These are phyloP conservation scores for Drosophila pectinifera DNA, from an alignment of 1,140 invertebrate species.

Conservation along the genomic window DNA sequence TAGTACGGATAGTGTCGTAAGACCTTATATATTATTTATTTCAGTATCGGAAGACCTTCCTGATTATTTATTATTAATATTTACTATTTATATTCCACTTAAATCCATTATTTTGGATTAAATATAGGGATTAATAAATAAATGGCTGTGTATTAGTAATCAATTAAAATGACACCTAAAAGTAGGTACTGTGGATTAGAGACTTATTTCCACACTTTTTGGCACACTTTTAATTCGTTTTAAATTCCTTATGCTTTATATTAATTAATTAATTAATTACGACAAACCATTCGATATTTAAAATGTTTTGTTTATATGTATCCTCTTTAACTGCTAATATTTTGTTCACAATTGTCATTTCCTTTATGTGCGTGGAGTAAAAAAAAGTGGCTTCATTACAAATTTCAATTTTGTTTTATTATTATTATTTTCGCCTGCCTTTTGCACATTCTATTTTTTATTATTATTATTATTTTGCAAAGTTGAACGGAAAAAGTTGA, in stretches of 20 bases:
- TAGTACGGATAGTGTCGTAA: background rate
- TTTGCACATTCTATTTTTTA: slow-evolving; percentile 70
- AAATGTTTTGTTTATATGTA: too few species aligned
- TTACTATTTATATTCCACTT: too few species aligned
- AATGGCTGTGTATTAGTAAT: too few species aligned
- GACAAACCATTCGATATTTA: too few species aligned
- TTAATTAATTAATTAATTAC: too few species aligned
- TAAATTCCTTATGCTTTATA: too few species aligned
- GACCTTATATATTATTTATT: background rate
- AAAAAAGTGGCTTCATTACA: slow-evolving; percentile 82
- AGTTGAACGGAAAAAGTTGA: slow-evolving; percentile 36
- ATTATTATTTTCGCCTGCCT: slow-evolving; percentile 43
- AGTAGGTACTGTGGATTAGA: too few species aligned
- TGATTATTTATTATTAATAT: too few species aligned
- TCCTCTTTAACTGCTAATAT: background rate
- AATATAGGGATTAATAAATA: too few species aligned
- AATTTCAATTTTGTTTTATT: slow-evolving; percentile 83
- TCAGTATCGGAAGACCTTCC: too few species aligned
- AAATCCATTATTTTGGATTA: too few species aligned
- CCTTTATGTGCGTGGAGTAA: slow-evolving; percentile 42
- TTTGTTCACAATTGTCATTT: background rate
- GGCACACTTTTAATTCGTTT: background rate
- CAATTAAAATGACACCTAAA: background rate
- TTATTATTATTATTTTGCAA: slow-evolving; percentile 70
- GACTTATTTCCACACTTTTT: background rate